phyloP scores from a whole-genome alignment of 2,113 vertebrate genomes.

The Cynopterus brachyotis region DNA sequence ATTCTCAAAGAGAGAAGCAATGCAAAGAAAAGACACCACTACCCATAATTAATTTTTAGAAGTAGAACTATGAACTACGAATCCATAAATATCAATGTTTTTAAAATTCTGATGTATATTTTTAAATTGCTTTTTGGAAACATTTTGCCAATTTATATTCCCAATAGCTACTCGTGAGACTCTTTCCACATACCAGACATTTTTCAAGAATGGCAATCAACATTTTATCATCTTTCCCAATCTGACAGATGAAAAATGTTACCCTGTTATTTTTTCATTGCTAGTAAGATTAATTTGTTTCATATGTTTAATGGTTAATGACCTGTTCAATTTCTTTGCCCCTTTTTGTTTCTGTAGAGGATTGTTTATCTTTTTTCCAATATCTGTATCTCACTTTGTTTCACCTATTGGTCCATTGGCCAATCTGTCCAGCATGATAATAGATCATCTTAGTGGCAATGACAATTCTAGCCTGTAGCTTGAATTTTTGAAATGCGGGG shows the following conservation, averaged over 20 bases:
- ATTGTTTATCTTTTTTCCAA: neutral
- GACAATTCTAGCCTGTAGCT: neutral
- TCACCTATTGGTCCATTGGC: neutral
- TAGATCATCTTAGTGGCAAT: neutral
- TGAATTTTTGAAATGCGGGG: neutral
- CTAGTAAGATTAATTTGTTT: neutral
- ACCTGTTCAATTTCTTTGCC: neutral
- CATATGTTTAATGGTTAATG: neutral
- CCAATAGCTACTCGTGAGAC: neutral
- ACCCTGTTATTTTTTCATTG: neutral
- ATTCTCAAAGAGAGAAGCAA: slow-evolving; percentile 5
- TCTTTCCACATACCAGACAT: neutral
- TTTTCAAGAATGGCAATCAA: neutral
- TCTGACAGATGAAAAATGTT: neutral
- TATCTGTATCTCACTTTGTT: neutral
- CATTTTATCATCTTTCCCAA: neutral
- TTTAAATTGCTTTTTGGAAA: slow-evolving; percentile 19
- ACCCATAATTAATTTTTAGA: neutral
- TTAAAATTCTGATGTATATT: neutral
- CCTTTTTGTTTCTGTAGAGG: neutral
- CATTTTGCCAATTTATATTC: neutral
- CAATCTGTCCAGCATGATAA: neutral
- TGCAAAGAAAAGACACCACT: neutral
- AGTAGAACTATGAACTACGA: neutral
- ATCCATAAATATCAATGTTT: neutral